Percentiles rank a stretch among this genome's conserved stretches.
Evolutionary conservation across 2,113 vertebrate species (phyloP).

Genomic region (Muntiacus reevesi): DNA sequence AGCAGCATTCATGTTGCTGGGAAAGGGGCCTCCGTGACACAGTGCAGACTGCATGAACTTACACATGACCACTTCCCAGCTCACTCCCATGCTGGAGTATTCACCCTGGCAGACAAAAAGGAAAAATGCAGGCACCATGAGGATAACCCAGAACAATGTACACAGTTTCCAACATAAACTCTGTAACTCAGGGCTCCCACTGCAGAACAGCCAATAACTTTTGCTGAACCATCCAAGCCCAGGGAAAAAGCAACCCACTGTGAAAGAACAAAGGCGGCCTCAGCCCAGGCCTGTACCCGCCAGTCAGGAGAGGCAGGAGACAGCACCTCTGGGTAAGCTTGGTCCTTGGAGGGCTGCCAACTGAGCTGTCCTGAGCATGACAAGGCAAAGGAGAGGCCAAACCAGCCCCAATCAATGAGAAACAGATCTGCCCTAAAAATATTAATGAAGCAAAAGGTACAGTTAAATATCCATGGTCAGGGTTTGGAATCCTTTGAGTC

Average conservation of each 20-base stretch:
- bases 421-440: conserved; percentile 58
- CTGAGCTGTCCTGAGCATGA: neutral
- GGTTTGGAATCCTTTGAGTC: neutral
- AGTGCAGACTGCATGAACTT: neutral
- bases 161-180: conserved; percentile 36
- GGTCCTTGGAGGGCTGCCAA: conserved; percentile 23
- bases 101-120: neutral
- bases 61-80: neutral
- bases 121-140: neutral
- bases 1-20: accelerated
- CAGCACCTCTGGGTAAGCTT: neutral
- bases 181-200: neutral
- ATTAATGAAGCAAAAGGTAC: conserved; percentile 49
- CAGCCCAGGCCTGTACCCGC: neutral
- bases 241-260: conserved; percentile 35
- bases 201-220: conserved; percentile 30
- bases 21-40: neutral
- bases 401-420: conserved; percentile 13
- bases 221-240: conserved; percentile 42
- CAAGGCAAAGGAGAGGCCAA: neutral
- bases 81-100: neutral
- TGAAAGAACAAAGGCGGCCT: conserved; percentile 39
- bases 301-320: neutral
- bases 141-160: neutral
- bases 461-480: conserved; percentile 19